Conservation (phyloP, 2,888 invertebrate genomes). For the Boloria selene region DNA sequence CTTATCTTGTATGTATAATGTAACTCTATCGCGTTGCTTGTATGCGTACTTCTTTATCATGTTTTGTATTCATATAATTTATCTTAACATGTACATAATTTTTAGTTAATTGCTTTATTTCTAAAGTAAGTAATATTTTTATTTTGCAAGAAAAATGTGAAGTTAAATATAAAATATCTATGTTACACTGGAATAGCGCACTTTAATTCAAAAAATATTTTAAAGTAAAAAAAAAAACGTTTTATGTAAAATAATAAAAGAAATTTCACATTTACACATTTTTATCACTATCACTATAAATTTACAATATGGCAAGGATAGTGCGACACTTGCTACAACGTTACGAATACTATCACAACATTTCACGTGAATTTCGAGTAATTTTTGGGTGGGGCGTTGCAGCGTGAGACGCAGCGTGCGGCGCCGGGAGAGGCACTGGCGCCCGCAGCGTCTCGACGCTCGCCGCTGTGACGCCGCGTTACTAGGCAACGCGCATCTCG, state of each 20-base stretch:
- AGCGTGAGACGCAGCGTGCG: constrained; percentile 45
- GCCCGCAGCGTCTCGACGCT: constrained; percentile 74
- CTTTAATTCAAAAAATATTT: constrained; percentile 7
- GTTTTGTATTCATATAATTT: constrained; percentile 40
- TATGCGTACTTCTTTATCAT: constrained; percentile 50
- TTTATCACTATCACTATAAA: constrained; percentile 6
- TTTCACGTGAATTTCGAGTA: constrained; percentile 22
- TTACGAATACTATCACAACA: neutral
- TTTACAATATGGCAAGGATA: neutral
- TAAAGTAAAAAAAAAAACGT: too few relatives aligned
- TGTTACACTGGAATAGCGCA: neutral
- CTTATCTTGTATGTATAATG: constrained; percentile 45
- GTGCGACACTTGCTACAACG: neutral
- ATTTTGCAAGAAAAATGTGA: neutral
- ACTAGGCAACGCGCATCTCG: constrained; percentile 64
- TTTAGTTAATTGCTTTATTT: constrained; percentile 11
- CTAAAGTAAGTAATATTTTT: neutral
- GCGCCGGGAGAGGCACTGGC: constrained; percentile 64
- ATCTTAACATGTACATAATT: constrained; percentile 17
- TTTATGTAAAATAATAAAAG: constrained; percentile 19
- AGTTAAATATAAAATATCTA: constrained; percentile 1
- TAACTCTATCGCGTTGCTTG: constrained; percentile 42
- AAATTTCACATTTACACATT: neutral
- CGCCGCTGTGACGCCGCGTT: constrained; percentile 70
- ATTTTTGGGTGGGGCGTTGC: constrained; percentile 30